Evolutionary conservation across 2,888 invertebrate genomes (phyloP), one percentile per base, ranked within the genome.

Genomic region (Drosophila falleni): DNA sequence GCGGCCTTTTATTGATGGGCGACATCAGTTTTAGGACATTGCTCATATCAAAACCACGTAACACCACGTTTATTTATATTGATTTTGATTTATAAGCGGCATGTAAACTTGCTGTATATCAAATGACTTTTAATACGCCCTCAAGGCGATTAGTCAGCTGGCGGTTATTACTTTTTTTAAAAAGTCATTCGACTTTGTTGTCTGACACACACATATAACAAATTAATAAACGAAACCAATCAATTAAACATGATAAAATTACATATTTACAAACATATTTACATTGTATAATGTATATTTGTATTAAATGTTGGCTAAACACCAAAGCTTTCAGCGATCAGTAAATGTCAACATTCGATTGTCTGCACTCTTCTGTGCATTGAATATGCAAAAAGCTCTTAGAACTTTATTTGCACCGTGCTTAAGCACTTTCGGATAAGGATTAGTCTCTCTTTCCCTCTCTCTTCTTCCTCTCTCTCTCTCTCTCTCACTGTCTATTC

Each of bases 1-100:
- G 67, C 66, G 53, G 50, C 55, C n/a, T 66, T 86, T 75, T 86
- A 82, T 83, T 76, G 72, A 78, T 80, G 71, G 66, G 64, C 62
- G 65, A 69, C 68, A 66, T 68, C 33, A 26, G 3, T 37, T 42
- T 59, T 62, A 66, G 77, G 77, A 70, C 80, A 80, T 80, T 76
- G 63, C 13, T 54, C 56, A 46, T 65, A 56, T 23, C 54, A 47
- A 59, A 63, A 26, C 15, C 19, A 29, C 15, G 23, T 23, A 55
- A 42, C 42, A 33, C 55, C 42, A 33, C 55, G 55, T 53, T 29
- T 16, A 29, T 49, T 39, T 15, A 49, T 23, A 13, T 51, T 39
- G 19, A 23, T 37, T 63, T 47, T 69, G 60, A 68, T 72, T 68
- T 68, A 68, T 60, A 64, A 53, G 47, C 49, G 51, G 66, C 67